These are phyloP conservation scores for Bufotes viridis DNA, from an alignment of 2,797 vertebrate genomes.

Conservation along the genomic window DNA sequence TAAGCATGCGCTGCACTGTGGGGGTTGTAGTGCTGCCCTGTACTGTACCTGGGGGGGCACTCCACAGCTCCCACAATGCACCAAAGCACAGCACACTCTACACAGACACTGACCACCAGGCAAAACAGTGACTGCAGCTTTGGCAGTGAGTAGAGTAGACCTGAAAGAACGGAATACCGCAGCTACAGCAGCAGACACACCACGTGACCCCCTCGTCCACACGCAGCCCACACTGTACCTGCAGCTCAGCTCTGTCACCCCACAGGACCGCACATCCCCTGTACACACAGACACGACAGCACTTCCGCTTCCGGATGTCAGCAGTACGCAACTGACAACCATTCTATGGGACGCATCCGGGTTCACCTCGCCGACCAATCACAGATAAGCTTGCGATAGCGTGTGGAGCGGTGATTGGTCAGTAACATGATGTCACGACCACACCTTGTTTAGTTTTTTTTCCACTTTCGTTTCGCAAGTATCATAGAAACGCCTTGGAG, in stretches of 20 bases:
- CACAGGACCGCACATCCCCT: conserved; percentile 1
- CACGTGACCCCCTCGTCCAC: not conserved
- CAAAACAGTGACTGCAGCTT: too few species aligned
- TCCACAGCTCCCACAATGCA: too few species aligned
- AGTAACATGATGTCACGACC: not conserved
- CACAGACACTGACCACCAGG: too few species aligned
- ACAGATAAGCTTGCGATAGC: not conserved
- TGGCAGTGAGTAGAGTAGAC: too few species aligned
- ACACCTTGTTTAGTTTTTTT: not conserved
- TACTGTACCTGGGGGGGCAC: too few species aligned
- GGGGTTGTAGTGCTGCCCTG: too few species aligned
- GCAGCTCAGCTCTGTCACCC: conserved; percentile 18
- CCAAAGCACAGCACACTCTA: too few species aligned
- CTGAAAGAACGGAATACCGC: too few species aligned
- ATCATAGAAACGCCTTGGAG: not conserved
- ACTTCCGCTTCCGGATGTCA: conserved; percentile 54
- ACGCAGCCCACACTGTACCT: not conserved
- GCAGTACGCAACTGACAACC: not conserved
- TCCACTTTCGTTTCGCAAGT: not conserved
- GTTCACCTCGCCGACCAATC: not conserved
- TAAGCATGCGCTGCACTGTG: too few species aligned
- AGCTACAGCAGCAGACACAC: too few species aligned
- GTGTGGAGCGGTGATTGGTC: not conserved
- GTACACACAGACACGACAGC: not conserved
- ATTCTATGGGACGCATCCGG: not conserved